Conservation (phyloP, 1,140 invertebrate genomes). For the Pogonognathellus flavescens region DNA sequence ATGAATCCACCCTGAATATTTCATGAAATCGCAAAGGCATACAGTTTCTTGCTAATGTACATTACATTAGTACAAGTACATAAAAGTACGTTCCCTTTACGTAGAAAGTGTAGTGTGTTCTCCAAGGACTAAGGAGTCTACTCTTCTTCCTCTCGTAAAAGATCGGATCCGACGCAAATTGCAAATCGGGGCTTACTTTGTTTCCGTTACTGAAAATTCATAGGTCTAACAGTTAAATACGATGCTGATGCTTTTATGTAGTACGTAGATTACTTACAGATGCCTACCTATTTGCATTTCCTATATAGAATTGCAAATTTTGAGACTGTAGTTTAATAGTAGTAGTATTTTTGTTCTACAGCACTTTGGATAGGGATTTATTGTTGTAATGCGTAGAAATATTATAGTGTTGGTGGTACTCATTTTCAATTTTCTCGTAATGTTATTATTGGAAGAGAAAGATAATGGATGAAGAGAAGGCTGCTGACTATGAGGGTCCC, state of each 20-base stretch:
- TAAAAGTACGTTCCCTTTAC: no score
- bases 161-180: constrained; percentile 28
- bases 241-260: background rate
- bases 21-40: background rate
- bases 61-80: background rate
- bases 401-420: background rate
- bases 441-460: background rate
- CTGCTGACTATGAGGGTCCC: constrained; percentile 1
- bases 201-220: background rate
- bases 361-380: background rate
- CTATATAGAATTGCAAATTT: background rate
- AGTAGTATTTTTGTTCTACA: background rate
- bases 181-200: background rate
- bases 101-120: background rate
- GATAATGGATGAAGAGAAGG: no score
- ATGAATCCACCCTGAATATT: background rate
- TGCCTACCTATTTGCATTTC: background rate
- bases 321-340: background rate
- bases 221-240: no score
- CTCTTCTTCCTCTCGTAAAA: background rate
- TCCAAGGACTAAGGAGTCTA: background rate
- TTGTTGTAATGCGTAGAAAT: background rate
- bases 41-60: background rate
- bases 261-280: background rate
- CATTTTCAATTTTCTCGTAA: background rate